phyloP scores from a whole-genome alignment of 1,140 invertebrate species.

The Saxidomus purpurata region DNA sequence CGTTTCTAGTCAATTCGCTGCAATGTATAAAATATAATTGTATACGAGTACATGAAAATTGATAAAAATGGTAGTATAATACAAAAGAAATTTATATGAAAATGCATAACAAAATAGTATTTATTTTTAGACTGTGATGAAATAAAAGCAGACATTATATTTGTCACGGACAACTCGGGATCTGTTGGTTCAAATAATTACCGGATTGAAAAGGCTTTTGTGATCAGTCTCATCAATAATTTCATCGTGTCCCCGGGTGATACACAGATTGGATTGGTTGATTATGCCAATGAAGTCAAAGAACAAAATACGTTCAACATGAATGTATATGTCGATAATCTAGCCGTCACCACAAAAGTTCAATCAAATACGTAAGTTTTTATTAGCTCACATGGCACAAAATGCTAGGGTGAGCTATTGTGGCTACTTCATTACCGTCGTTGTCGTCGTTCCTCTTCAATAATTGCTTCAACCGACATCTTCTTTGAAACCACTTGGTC shows the following conservation, averaged over 20 bases:
- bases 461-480: too few relatives aligned
- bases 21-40: too few relatives aligned
- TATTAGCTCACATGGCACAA: too few relatives aligned
- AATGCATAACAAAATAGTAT: too few relatives aligned
- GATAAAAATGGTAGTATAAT: too few relatives aligned
- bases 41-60: too few relatives aligned
- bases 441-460: too few relatives aligned
- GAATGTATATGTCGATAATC: not conserved
- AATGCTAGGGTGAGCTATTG: too few relatives aligned
- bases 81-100: too few relatives aligned
- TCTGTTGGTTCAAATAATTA: not conserved
- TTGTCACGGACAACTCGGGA: not conserved
- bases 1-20: too few relatives aligned
- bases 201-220: not conserved
- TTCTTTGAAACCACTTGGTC: too few relatives aligned
- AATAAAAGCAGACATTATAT: not conserved
- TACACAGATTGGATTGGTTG: not conserved
- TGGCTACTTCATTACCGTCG: too few relatives aligned
- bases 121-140: constrained; percentile 1
- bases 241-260: not conserved
- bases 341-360: not conserved
- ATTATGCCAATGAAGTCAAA: not conserved
- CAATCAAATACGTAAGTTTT: not conserved
- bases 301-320: not conserved
- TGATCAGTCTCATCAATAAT: not conserved